Evolutionary conservation across 2,113 vertebrate genomes (phyloP).

Genomic region (Vicugna pacos): DNA sequence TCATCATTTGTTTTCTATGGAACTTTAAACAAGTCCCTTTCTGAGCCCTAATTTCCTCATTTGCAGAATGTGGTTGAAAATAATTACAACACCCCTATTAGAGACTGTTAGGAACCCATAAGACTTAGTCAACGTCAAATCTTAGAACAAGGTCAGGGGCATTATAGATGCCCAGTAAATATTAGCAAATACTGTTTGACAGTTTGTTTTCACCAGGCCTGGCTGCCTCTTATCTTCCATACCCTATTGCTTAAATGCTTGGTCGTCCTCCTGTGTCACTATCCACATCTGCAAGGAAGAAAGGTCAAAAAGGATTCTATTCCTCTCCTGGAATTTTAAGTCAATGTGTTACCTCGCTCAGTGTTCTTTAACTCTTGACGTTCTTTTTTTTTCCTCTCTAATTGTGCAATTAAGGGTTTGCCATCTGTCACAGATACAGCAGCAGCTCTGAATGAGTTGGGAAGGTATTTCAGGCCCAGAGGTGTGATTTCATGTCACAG

Average conservation of each 20-base stretch:
- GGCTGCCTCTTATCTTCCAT: background rate
- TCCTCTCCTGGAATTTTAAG: background rate
- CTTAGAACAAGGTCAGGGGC: background rate
- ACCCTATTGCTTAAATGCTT: background rate
- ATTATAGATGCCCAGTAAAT: background rate
- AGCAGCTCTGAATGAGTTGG: background rate
- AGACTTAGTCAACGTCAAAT: background rate
- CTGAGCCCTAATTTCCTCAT: background rate
- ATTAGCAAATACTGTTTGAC: background rate
- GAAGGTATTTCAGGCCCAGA: slow-evolving; percentile 1
- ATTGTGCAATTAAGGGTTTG: background rate
- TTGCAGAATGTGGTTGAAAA: background rate
- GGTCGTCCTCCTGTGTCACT: background rate
- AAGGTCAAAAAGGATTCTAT: background rate
- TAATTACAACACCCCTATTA: background rate
- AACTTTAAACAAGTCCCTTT: background rate
- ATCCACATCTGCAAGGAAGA: background rate
- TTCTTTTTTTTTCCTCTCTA: background rate
- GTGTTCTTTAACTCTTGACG: background rate
- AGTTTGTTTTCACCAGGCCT: background rate
- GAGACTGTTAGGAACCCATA: background rate
- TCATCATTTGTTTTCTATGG: background rate
- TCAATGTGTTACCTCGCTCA: background rate
- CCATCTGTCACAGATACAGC: background rate
- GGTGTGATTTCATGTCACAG: background rate